A percentile compares a stretch with the other conserved stretches of the same genome.
phyloP scores from a whole-genome alignment of 2,113 vertebrate genomes.

The Zosterops lateralis region DNA sequence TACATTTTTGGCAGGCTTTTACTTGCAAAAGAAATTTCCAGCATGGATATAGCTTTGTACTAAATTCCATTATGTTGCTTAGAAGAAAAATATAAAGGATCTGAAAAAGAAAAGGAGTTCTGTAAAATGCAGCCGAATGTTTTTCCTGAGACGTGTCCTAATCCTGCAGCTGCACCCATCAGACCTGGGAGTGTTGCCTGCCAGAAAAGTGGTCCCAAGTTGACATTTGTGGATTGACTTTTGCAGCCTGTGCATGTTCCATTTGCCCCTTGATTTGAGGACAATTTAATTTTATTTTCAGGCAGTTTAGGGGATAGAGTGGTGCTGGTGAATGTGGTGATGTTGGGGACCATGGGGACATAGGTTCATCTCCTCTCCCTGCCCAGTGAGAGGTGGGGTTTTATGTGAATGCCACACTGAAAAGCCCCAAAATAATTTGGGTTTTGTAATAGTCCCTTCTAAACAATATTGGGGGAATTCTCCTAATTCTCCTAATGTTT shows the following conservation, averaged over 20 bases:
- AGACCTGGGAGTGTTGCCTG: neutral
- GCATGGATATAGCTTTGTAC: neutral
- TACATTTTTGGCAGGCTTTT: neutral
- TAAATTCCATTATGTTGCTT: neutral
- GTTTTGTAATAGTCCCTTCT: neutral
- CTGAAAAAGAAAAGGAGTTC: neutral
- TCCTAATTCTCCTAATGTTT: neutral
- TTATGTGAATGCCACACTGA: neutral
- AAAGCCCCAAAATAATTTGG: neutral
- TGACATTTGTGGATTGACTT: neutral
- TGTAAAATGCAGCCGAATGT: neutral
- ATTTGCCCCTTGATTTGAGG: neutral
- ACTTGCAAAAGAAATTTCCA: neutral
- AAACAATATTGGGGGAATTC: neutral
- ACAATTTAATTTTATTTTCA: neutral
- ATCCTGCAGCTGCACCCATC: neutral
- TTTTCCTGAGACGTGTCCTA: neutral
- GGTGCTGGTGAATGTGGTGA: neutral
- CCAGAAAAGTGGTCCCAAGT: neutral
- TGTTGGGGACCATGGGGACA: neutral
- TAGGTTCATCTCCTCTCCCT: neutral
- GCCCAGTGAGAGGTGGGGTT: fast-evolving
- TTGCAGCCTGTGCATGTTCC: neutral
- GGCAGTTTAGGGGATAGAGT: neutral
- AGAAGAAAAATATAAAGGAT: neutral